Evolutionary conservation across 1,140 invertebrate species (phyloP).

Genomic region (Phymastichus coffea): DNA sequence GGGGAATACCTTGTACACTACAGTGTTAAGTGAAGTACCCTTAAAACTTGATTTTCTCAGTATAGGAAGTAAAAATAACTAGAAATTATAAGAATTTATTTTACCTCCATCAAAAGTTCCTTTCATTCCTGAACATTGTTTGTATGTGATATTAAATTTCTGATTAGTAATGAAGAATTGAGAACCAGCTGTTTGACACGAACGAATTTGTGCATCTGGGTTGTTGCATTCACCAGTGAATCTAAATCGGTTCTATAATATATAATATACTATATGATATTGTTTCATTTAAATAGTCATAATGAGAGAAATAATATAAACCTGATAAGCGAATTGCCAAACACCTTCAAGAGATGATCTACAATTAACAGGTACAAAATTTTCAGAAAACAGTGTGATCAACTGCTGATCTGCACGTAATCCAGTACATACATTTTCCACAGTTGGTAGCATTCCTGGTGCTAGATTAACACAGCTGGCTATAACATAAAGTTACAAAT

Average conservation of each 20-base stretch:
- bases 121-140: constrained; percentile 79
- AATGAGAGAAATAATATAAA: constrained; percentile 37
- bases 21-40: no score
- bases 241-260: constrained; percentile 72
- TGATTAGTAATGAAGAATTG: constrained; percentile 96
- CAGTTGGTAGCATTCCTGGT: constrained; percentile 63
- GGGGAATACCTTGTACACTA: no score
- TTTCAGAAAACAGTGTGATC: constrained; percentile 86
- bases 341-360: constrained; percentile 90
- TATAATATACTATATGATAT: background rate
- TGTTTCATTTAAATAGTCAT: constrained; percentile 3
- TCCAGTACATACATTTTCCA: constrained; percentile 74
- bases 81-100: constrained; percentile 17
- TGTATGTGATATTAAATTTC: constrained; percentile 94
- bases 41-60: no score
- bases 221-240: constrained; percentile 89
- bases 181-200: constrained; percentile 93
- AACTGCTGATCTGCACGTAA: constrained; percentile 77
- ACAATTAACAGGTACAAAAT: constrained; percentile 89
- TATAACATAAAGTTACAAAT: constrained; percentile 46
- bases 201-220: constrained; percentile 84
- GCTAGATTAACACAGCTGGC: constrained; percentile 73
- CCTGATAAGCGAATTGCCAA: constrained; percentile 92
- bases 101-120: constrained; percentile 84
- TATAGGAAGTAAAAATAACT: constrained; percentile 11